Conservation (phyloP, 2,888 invertebrate genomes). For the Dione juno region DNA sequence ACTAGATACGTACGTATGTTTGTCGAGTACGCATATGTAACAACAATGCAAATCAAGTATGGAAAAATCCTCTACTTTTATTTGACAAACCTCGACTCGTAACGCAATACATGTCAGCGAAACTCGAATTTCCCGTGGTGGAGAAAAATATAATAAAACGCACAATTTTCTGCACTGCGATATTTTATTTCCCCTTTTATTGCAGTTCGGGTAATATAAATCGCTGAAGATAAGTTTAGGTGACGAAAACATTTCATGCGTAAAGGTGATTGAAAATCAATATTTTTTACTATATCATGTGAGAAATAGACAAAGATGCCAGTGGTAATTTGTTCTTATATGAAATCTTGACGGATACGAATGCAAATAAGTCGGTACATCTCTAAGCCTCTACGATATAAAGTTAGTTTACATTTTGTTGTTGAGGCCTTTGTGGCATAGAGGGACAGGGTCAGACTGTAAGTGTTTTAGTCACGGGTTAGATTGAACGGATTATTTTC, state of each 20-base stretch:
- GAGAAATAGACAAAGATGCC: too few relatives aligned
- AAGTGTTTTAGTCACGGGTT: too few relatives aligned
- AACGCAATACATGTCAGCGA: constrained; percentile 40
- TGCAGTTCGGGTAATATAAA: constrained; percentile 31
- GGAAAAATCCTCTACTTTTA: constrained; percentile 26
- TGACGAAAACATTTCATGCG: neutral
- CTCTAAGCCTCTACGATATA: too few relatives aligned
- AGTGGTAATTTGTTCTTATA: too few relatives aligned
- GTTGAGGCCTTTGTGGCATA: too few relatives aligned
- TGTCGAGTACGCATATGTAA: constrained; percentile 4
- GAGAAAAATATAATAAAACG: constrained; percentile 42
- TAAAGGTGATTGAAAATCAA: neutral
- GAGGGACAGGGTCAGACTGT: too few relatives aligned
- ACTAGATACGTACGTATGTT: constrained; percentile 6
- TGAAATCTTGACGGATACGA: too few relatives aligned
- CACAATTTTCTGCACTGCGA: constrained; percentile 38
- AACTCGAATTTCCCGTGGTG: constrained; percentile 35
- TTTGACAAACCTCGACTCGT: constrained; percentile 29
- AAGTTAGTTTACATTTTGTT: too few relatives aligned
- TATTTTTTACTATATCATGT: neutral
- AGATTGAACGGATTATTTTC: too few relatives aligned
- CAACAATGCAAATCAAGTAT: constrained; percentile 24
- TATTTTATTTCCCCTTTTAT: constrained; percentile 40
- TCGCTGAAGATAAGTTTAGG: constrained; percentile 10
- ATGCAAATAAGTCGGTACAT: too few relatives aligned